Base-by-base conservation (phyloP, 2,113 vertebrate species). In the Ophthalmolycus amberensis region DNA sequence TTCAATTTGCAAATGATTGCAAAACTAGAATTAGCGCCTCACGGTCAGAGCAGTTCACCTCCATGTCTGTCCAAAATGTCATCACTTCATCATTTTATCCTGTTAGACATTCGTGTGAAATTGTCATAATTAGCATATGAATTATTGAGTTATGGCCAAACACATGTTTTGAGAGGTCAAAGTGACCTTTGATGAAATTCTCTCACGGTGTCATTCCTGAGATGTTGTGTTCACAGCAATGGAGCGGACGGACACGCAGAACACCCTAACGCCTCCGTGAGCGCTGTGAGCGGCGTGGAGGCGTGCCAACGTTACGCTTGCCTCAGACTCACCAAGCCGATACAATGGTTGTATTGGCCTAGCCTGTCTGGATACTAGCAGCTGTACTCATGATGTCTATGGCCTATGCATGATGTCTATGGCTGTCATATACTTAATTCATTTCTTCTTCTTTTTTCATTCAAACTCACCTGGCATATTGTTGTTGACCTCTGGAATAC, bases 391-490 rank as follows among this genome's bases (percentile, higher is more conserved):
- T 38, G 44, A 29, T 48, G 18, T 10, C 25, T 50, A 15, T 1
- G 1, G 11, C 22, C 25, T 50, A 15, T 1, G 1, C 58, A 68
- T 38, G 44, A 29, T 48, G 18, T 10, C 25, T 50, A 15, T 1
- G 1, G 11, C 22, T 62, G 60, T 50, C 18, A 70, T 66, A 20
- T 16, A 34, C 34, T 34, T 34, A 6, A 34, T 34, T 34, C 5
- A n/a, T 81, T 63, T 46, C 25, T 34, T 9, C n/a, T 40, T 38
- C 9, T n/a, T 42, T 42, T 34, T 68, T 71, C 15, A 71, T 68
- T 91, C 58, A 72, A 87, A 97, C 98, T 99, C 96, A 99, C 98
- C 98, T 99, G 97, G 97, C 90, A 96, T 95, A 77, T 84, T 88
- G 92, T 84, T 96, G 95, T 82, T 96, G 96, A 96, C 95, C 93